These are phyloP conservation scores for Spongilla lacustris DNA, from an alignment of 37 sponge, comb jelly and placozoan genomes.

Conservation along the genomic window DNA sequence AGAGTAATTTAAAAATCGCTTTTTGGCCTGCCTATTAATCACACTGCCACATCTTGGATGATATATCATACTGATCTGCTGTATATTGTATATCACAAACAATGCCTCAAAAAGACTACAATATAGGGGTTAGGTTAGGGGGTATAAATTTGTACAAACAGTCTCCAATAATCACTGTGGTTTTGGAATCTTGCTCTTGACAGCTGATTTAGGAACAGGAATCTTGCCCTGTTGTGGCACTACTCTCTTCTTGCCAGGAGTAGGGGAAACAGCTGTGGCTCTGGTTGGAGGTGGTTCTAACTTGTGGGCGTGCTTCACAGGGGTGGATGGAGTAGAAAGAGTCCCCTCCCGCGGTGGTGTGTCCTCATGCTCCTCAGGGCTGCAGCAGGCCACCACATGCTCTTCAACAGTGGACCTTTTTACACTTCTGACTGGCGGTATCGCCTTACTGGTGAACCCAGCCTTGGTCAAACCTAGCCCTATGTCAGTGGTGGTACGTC, in stretches of 20 bases:
- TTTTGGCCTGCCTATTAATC: too few species aligned
- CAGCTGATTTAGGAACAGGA: background rate
- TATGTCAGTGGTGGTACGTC: constrained; percentile 66
- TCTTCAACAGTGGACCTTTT: background rate
- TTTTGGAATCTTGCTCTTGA: background rate
- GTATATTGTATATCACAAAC: background rate
- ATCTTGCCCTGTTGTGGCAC: background rate
- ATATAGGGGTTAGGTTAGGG: too few species aligned
- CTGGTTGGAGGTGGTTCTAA: background rate
- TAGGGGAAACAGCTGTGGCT: background rate
- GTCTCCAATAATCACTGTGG: background rate
- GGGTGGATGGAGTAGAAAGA: background rate
- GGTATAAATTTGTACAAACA: background rate
- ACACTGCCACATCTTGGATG: too few species aligned
- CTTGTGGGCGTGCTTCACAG: background rate
- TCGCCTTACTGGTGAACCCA: constrained; percentile 30
- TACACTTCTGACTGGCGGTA: constrained; percentile 9
- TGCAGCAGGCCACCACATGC: background rate
- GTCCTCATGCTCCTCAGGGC: background rate
- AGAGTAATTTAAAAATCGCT: too few species aligned
- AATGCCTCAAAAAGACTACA: background rate
- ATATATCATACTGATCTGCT: background rate
- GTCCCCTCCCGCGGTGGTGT: constrained; percentile 6
- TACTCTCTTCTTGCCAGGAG: background rate
- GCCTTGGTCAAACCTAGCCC: constrained; percentile 39